Evolutionary conservation across 2,888 invertebrate species (phyloP), one percentile per base, ranked within the genome.

Genomic region (Ophion ventricosus): DNA sequence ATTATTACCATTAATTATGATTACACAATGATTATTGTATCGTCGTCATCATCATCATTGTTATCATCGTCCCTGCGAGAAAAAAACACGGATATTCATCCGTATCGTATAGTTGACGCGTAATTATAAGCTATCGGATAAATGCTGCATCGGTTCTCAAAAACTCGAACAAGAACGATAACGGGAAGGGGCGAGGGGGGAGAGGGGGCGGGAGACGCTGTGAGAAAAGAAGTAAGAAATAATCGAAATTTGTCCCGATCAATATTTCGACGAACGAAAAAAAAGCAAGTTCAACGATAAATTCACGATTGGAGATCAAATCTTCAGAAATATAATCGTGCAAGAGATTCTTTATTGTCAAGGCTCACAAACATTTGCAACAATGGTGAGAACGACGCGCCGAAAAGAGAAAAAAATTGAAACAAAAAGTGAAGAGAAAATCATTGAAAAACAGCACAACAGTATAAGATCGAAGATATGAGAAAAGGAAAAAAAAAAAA

Each of bases 21-120:
- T 87, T 87, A 85, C 84, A 85, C 79, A 76, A 72, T 85, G 73
- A 88, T 86, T 86, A 83, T 83, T 81, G 76, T 80, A 86, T 82
- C 83, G 87, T 87, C 87, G 83, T 88, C 85, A 87, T 88, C 86
- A 85, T 88, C 87, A 88, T 11, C 49, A 49, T 49, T 49, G 20
- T 88, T 86, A 87, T 83, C 86, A 87, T 87, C 85, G 79, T 81
- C 73, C 73, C 72, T 67, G 72, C 20, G 54, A 69, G 67, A 61
- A 57, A 83, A 80, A 26, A 66, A 66, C n/a, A 72, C 56, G 64
- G 61, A 83, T 59, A 78, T 69, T 74, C 59, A 59, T 76, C 59
- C 79, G 23, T 80, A 73, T 70, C 72, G 54, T 81, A 85, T 54
- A 85, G 74, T 67, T 81, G 61, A 77, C 73, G 76, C 67, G 67